Evolutionary conservation across 2,888 invertebrate genomes (phyloP).

Genomic region (Vesta saturnalis): DNA sequence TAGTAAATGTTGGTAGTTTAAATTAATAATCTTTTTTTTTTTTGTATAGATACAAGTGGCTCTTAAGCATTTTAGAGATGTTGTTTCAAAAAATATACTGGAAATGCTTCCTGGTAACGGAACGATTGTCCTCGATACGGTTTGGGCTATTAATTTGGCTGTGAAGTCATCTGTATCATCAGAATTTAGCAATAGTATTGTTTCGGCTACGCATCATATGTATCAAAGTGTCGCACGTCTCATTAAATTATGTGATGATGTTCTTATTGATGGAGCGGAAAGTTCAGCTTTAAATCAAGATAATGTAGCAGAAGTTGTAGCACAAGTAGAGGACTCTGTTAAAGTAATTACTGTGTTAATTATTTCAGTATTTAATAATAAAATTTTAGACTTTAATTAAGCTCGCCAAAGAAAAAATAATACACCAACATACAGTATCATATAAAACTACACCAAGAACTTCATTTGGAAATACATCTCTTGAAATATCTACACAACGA

Average conservation of each 20-base stretch:
- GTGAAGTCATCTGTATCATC: constrained; percentile 58
- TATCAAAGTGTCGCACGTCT: constrained; percentile 88
- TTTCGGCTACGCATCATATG: constrained; percentile 85
- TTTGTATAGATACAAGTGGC: constrained; percentile 79
- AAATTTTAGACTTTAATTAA: constrained; percentile 73
- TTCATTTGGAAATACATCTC: constrained; percentile 54
- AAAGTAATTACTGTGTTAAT: constrained; percentile 61
- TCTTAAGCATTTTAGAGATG: constrained; percentile 90
- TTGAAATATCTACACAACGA: constrained; percentile 67
- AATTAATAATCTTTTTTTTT: no score
- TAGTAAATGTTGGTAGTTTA: no score
- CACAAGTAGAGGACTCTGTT: constrained; percentile 77
- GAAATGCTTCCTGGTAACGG: constrained; percentile 95
- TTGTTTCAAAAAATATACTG: constrained; percentile 89
- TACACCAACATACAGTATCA: constrained; percentile 56
- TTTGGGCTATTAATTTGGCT: constrained; percentile 82
- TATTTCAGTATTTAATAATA: not conserved
- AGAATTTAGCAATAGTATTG: constrained; percentile 71
- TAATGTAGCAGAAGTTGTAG: constrained; percentile 75
- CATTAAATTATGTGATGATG: constrained; percentile 90
- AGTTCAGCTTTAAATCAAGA: constrained; percentile 70
- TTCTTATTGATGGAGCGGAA: constrained; percentile 78
- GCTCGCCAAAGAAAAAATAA: constrained; percentile 84
- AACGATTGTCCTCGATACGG: constrained; percentile 91
- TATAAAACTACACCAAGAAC: constrained; percentile 62